Percentiles rank a stretch among this genome's conserved stretches.
These are phyloP conservation scores for Rhinichthys osculus DNA, from an alignment of 2,797 vertebrate species.

Conservation along the genomic window DNA sequence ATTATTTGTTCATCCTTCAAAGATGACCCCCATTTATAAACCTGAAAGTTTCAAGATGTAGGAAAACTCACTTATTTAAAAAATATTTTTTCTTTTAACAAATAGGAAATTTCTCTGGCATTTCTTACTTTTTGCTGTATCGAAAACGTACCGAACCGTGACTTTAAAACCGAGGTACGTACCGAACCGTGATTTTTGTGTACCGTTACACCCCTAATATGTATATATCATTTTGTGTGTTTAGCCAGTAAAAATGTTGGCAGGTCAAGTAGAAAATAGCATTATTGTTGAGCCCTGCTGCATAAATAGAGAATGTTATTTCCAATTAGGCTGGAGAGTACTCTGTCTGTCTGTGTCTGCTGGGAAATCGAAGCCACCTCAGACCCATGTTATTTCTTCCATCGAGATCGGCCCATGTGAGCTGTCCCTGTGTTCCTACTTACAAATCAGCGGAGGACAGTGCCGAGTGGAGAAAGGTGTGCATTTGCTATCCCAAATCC, in stretches of 20 bases:
- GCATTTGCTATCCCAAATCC: slow-evolving; percentile 47
- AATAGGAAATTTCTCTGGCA: too few relatives aligned
- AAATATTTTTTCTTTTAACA: too few relatives aligned
- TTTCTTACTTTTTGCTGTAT: too few relatives aligned
- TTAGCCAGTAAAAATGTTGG: background rate
- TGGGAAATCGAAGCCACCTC: slow-evolving; percentile 42
- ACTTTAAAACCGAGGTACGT: too few relatives aligned
- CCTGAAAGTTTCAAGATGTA: too few relatives aligned
- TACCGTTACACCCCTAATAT: too few relatives aligned
- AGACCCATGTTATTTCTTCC: slow-evolving; percentile 5
- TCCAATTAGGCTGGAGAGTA: slow-evolving; percentile 52
- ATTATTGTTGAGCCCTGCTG: background rate
- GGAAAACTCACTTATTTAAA: too few relatives aligned
- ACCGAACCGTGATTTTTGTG: too few relatives aligned
- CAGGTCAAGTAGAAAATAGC: background rate
- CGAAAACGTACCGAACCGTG: too few relatives aligned
- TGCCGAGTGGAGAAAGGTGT: slow-evolving; percentile 50
- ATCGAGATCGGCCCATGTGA: slow-evolving; percentile 1
- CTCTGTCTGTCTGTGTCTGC: slow-evolving; percentile 22
- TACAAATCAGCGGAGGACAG: slow-evolving; percentile 29
- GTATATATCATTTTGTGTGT: background rate
- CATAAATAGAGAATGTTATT: slow-evolving; percentile 50
- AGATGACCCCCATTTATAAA: too few relatives aligned
- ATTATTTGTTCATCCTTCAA: too few relatives aligned
- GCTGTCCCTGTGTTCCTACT: slow-evolving; percentile 28